Evolutionary conservation across 2,113 vertebrate genomes (phyloP).

Genomic region (Eulemur rufifrons): DNA sequence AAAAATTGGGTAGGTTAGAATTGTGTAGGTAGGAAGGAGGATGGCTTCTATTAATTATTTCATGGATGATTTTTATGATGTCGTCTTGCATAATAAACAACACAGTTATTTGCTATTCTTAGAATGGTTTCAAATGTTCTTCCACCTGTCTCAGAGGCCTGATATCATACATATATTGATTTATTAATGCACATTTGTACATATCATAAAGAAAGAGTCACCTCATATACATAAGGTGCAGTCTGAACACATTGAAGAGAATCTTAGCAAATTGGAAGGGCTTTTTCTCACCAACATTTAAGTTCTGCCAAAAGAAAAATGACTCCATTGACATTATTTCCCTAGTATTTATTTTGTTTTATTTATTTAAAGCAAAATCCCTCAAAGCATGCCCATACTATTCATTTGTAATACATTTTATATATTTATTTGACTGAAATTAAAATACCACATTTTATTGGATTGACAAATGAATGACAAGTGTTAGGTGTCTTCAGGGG

Average conservation of each 20-base stretch:
- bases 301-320: not conserved
- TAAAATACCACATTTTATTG: conserved; percentile 45
- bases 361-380: conserved; percentile 53
- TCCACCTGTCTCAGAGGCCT: not conserved
- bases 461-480: conserved; percentile 56
- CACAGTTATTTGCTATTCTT: not conserved
- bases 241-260: not conserved
- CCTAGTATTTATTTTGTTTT: conserved; percentile 37
- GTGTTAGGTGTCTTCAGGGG: conserved; percentile 21
- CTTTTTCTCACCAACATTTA: not conserved
- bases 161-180: not conserved
- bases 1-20: not conserved
- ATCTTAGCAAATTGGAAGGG: not conserved
- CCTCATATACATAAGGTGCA: not conserved
- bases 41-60: not conserved
- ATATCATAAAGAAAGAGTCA: not conserved
- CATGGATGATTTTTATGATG: not conserved
- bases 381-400: not conserved
- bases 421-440: conserved; percentile 48
- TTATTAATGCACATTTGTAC: not conserved
- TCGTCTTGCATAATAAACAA: not conserved
- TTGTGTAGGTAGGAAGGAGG: not conserved
- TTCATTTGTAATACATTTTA: not conserved
- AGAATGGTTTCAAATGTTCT: not conserved
- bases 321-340: not conserved